Percentiles rank a stretch among this genome's conserved stretches.
These are phyloP conservation scores for Chionoecetes opilio DNA, from an alignment of 1,140 invertebrate species.

Conservation along the genomic window DNA sequence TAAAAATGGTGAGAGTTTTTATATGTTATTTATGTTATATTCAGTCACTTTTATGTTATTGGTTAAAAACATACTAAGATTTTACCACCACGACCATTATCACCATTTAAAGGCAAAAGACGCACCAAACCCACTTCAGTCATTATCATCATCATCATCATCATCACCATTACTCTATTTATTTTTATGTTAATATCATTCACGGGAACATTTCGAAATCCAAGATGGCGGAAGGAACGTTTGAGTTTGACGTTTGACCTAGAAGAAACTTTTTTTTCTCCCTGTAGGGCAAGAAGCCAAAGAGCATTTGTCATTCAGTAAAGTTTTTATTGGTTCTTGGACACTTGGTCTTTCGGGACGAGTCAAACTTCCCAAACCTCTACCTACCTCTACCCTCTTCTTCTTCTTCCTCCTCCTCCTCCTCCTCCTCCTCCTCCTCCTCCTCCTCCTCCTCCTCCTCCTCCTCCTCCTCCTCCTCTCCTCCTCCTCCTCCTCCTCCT, in stretches of 20 bases:
- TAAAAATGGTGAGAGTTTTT: no score
- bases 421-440: not conserved
- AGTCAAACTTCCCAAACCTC: not conserved
- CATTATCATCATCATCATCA: not conserved
- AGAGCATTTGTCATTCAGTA: conserved; percentile 19
- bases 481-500: not conserved
- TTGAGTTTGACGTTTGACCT: not conserved
- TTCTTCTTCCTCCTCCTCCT: not conserved
- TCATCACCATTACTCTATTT: not conserved
- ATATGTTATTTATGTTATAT: no score
- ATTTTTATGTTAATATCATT: not conserved
- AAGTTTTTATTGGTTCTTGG: conserved; percentile 21
- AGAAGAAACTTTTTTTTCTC: not conserved
- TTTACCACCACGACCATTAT: not conserved
- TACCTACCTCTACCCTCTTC: not conserved
- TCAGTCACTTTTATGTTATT: no score
- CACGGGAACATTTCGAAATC: not conserved
- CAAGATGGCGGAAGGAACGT: not conserved
- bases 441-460: not conserved
- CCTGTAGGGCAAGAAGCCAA: not conserved
- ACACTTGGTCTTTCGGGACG: not conserved
- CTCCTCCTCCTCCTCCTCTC: not conserved
- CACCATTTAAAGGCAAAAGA: no score
- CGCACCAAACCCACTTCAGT: no score
- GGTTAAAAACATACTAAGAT: no score